Base-by-base conservation (phyloP, 2,797 vertebrate genomes). In the Silurus aristotelis region DNA sequence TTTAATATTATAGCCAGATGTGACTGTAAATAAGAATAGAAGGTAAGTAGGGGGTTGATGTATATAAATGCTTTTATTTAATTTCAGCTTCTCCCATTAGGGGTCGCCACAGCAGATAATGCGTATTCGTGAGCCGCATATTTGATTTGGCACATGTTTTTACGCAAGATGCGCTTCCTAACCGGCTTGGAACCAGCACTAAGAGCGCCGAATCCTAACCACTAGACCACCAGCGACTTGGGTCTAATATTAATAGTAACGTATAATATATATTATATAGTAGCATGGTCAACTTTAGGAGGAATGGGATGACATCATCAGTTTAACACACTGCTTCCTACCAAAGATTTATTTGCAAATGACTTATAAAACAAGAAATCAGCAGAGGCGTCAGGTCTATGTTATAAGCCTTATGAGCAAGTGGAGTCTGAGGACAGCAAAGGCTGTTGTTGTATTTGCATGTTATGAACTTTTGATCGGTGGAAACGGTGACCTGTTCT, bases 401-500 rank as follows among this genome's bases (percentile, higher is more conserved):
- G 15, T 64, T 83, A 27, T 60, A 52, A 64, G 15, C 75, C 38
- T 77, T 22, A 48, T 70, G 66, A 79, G 19, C 10, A 70, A 77
- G 52, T 78, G 56, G 9, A 78, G 19, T 61, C 55, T 78, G 31
- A 48, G 66, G 55, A 31, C 38, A 80, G 22, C 20, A 48, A 71
- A 52, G 3, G 10, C 55, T 14, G 27, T 48, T 58, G 25, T 73
- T 75, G 19, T 81, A 55, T 68, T 68, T 82, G 27, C 31, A 13
- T 84, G 63, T 56, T 68, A 7, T 85, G 19, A 64, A 43, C 56
- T 61, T 43, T 56, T 56, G 73, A n/a, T 66, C 75, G 73, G 22
- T 83, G 67, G 46, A 83, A 80, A 73, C 52, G 27, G 63, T 58
- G 31, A 83, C 76, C 58, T 46, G 70, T 83, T 73, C 20, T 68